Conservation (phyloP, 2,113 vertebrate genomes). For the Pseudopodoces humilis region DNA sequence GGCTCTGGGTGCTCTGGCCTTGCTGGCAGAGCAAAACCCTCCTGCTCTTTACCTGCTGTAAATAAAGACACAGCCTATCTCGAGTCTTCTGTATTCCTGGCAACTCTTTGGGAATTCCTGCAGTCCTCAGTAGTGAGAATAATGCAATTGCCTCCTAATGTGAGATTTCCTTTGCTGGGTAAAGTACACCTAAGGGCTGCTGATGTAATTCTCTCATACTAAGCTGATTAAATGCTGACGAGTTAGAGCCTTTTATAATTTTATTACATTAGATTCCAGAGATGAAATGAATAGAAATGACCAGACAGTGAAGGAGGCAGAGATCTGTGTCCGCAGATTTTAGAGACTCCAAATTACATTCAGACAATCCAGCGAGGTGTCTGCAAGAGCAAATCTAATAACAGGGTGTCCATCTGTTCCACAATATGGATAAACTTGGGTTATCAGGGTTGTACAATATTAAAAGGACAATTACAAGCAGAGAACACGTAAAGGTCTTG, state of each 20-base stretch:
- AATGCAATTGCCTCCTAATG: conserved; percentile 57
- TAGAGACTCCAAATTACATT: conserved; percentile 40
- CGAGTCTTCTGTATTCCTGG: neutral
- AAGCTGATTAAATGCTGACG: conserved; percentile 73
- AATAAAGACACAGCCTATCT: neutral
- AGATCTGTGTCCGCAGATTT: conserved; percentile 11
- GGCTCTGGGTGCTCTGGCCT: neutral
- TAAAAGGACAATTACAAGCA: conserved; percentile 28
- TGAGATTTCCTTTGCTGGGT: conserved; percentile 60
- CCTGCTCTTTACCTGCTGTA: neutral
- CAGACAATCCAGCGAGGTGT: conserved; percentile 18
- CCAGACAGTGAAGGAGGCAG: conserved; percentile 35
- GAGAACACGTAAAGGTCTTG: neutral
- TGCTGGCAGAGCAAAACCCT: neutral
- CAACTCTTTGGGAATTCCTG: conserved; percentile 11
- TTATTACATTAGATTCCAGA: conserved; percentile 72
- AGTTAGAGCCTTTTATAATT: conserved; percentile 69
- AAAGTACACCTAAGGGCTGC: conserved; percentile 64
- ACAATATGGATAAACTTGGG: conserved; percentile 31
- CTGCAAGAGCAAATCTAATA: conserved; percentile 50
- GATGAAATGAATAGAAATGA: conserved; percentile 67
- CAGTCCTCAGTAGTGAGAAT: conserved; percentile 62
- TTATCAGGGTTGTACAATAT: neutral
- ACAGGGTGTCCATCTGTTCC: neutral
- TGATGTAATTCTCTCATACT: conserved; percentile 69